phyloP scores from a whole-genome alignment of 2,113 vertebrate species.

The Alouatta palliata region DNA sequence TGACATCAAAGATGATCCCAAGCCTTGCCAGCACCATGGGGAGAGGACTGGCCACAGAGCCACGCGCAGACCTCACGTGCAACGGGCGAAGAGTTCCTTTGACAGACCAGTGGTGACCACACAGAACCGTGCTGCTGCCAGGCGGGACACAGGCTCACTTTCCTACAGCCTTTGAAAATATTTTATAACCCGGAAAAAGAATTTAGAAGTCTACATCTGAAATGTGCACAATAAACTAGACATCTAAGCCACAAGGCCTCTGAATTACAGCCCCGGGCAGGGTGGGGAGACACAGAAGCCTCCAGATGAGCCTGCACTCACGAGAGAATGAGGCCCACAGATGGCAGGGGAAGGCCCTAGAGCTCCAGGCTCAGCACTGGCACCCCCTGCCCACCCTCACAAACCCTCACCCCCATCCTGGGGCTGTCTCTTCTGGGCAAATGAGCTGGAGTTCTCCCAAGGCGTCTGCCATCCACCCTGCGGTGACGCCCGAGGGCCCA shows the following conservation, averaged over 20 bases:
- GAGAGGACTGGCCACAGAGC: neutral
- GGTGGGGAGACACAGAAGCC: no score
- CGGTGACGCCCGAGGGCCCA: neutral
- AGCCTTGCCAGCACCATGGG: neutral
- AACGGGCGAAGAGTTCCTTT: neutral
- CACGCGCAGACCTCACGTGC: rapidly evolving
- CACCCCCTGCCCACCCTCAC: no score
- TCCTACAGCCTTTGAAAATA: neutral
- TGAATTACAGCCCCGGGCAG: neutral
- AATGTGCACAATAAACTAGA: neutral
- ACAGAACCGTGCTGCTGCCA: neutral
- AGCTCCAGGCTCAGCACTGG: neutral
- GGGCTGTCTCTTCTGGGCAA: neutral
- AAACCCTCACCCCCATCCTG: neutral
- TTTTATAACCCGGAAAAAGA: neutral
- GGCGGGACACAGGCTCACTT: rapidly evolving
- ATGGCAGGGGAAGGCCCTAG: neutral
- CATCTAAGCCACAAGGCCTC: neutral
- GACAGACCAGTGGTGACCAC: neutral
- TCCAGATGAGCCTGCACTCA: rapidly evolving
- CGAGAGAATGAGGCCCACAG: neutral
- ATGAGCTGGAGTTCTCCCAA: neutral
- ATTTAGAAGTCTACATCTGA: neutral
- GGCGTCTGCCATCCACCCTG: neutral
- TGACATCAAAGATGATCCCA: neutral